Evolutionary conservation across 2,113 vertebrate genomes (phyloP).

Genomic region (Polyodon spathula): DNA sequence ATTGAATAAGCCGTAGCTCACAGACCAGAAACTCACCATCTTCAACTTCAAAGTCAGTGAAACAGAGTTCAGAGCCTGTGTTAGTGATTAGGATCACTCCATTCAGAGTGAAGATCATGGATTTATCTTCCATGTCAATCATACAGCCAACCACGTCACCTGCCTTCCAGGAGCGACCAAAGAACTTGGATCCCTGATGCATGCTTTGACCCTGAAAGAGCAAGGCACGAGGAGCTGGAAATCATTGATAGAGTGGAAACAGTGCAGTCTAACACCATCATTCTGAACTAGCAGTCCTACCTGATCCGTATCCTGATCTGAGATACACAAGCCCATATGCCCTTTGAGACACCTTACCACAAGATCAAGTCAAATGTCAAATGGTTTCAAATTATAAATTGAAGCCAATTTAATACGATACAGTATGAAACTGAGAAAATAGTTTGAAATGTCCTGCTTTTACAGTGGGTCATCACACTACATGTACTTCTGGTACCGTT

Average conservation of each 20-base stretch:
- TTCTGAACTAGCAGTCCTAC: too few species aligned
- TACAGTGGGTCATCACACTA: too few species aligned
- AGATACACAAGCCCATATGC: too few species aligned
- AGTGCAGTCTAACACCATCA: not conserved
- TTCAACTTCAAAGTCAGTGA: slow-evolving; percentile 87
- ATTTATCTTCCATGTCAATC: slow-evolving; percentile 97
- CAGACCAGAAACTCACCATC: slow-evolving; percentile 62
- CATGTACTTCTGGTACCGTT: too few species aligned
- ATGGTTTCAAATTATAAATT: too few species aligned
- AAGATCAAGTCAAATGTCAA: too few species aligned
- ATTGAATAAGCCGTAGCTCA: not conserved
- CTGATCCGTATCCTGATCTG: too few species aligned
- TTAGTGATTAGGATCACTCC: slow-evolving; percentile 94
- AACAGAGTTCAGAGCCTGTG: slow-evolving; percentile 94
- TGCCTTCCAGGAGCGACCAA: slow-evolving; percentile 86
- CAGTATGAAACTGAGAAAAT: too few species aligned
- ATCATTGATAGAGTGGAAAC: not conserved
- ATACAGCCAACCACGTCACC: slow-evolving; percentile 95
- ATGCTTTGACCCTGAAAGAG: slow-evolving; percentile 79
- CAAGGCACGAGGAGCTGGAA: not conserved
- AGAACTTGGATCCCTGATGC: slow-evolving; percentile 83
- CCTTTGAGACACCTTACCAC: too few species aligned
- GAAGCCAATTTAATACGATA: too few species aligned
- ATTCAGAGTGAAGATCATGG: slow-evolving; percentile 96
- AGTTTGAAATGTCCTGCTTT: too few species aligned